Evolutionary conservation across 2,113 vertebrate species (phyloP).

Genomic region (Lampris megalopsis): DNA sequence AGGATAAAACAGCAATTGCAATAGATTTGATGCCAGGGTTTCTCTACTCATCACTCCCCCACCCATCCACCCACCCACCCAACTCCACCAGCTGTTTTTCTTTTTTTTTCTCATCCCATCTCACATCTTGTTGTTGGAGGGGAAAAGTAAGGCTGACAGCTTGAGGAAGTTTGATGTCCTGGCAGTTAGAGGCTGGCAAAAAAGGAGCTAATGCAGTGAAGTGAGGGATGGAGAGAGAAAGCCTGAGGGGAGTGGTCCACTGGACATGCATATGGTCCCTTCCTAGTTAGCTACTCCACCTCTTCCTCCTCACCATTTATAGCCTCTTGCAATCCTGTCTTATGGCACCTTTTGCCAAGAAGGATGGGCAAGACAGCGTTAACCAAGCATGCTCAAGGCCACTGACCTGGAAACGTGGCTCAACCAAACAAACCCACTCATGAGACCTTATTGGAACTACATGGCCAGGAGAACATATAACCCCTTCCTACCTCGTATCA

Average conservation of each 20-base stretch:
- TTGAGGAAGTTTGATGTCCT: constrained; percentile 74
- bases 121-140: constrained; percentile 46
- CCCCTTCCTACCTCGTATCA: constrained; percentile 34
- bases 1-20: constrained; percentile 37
- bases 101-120: constrained; percentile 31
- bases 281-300: constrained; percentile 66
- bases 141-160: constrained; percentile 62
- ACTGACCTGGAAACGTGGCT: constrained; percentile 82
- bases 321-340: constrained; percentile 64
- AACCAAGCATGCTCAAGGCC: constrained; percentile 83
- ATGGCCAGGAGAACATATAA: constrained; percentile 62
- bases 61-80: too few relatives aligned
- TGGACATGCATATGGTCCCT: constrained; percentile 78
- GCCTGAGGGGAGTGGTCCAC: constrained; percentile 60
- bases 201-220: constrained; percentile 66
- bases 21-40: constrained; percentile 35
- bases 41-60: constrained; percentile 45
- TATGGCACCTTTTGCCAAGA: constrained; percentile 78
- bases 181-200: constrained; percentile 63
- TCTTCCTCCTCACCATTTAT: constrained; percentile 67
- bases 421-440: constrained; percentile 77
- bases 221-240: constrained; percentile 49
- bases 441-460: constrained; percentile 66
- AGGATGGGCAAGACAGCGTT: constrained; percentile 79
- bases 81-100: constrained; percentile 63